Base-by-base conservation (phyloP, 2,888 invertebrate genomes). In the Allacma fusca region DNA sequence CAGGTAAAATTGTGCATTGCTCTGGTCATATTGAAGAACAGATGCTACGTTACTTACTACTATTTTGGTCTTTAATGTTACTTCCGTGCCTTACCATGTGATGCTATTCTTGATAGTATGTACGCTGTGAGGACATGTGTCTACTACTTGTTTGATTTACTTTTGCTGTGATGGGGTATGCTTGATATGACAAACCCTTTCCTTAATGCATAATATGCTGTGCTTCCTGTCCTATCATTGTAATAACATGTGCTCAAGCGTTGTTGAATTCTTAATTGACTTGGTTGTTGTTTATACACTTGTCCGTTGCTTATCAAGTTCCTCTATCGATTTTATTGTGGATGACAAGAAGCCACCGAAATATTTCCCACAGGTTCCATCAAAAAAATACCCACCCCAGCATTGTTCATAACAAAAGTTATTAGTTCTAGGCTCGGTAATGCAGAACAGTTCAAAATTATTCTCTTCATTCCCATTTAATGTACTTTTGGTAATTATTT, bases 41-140 rank as follows among this genome's bases (percentile, higher is more conserved):
- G 74, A 74, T 74, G 74, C 74, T 74, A 24, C 64, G 26, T 12
- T 2, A 19, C 2, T 19, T 16, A 2, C 4, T 5, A 50, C 19
- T 2, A n/a, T 16, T 50, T 50, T 1, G 50, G 19, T 16, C 50
- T 65, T 65, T 65, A 34, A 21, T 40, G 50, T 50, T 62, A 57
- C 62, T 72, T 72, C 72, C 72, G 72, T 72, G 72, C 72, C 29
- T 29, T 72, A 72, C 72, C 59, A 72, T 72, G 59, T 72, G 29
- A 29, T 72, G 59, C 50, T 9, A 50, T 44, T 26, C 26, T 9
- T 16, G 26, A 23, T 1, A 23, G 9, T 23, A 69, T 23, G 23
- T n/a, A 34, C 9, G 34, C 9, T 34, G 4, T 34, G 34, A 34
- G 34, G 50, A 19, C 50, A 50, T 19, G 50, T 16, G 16, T 50